Percentiles rank a stretch among this genome's conserved stretches.
Conservation (phyloP, 2,113 vertebrate genomes). For the Piaya cayana region DNA sequence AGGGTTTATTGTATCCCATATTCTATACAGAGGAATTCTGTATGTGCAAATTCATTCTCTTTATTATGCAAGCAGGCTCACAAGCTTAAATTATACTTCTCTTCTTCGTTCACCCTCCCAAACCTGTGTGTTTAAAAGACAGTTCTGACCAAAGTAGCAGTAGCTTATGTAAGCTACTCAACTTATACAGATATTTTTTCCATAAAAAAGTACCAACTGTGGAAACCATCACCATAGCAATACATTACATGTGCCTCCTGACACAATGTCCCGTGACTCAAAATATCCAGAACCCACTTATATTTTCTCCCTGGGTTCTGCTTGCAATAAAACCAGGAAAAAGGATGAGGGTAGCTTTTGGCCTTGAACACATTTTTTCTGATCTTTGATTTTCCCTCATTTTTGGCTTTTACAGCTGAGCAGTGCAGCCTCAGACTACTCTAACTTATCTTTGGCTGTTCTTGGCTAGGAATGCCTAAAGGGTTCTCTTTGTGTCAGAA, state of each 20-base stretch:
- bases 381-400: not conserved
- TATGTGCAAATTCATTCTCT: not conserved
- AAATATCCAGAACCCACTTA: constrained; percentile 17
- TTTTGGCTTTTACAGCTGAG: not conserved
- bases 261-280: not conserved
- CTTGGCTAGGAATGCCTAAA: not conserved
- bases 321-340: not conserved
- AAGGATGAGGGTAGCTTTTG: not conserved
- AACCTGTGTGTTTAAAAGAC: not conserved
- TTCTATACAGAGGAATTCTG: not conserved
- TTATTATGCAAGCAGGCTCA: not conserved
- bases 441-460: not conserved
- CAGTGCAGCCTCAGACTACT: not conserved
- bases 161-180: constrained; percentile 54
- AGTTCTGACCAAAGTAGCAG: constrained; percentile 11
- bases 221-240: constrained; percentile 70
- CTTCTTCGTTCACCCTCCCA: not conserved
- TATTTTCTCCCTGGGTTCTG: not conserved
- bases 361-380: not conserved
- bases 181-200: constrained; percentile 2
- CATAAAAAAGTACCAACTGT: constrained; percentile 59
- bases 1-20: not conserved
- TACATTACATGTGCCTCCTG: constrained; percentile 1
- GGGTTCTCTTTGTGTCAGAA: not conserved
- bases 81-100: not conserved